These are phyloP conservation scores for Chydorus sphaericus DNA, from an alignment of 2,888 invertebrate genomes.

Conservation along the genomic window DNA sequence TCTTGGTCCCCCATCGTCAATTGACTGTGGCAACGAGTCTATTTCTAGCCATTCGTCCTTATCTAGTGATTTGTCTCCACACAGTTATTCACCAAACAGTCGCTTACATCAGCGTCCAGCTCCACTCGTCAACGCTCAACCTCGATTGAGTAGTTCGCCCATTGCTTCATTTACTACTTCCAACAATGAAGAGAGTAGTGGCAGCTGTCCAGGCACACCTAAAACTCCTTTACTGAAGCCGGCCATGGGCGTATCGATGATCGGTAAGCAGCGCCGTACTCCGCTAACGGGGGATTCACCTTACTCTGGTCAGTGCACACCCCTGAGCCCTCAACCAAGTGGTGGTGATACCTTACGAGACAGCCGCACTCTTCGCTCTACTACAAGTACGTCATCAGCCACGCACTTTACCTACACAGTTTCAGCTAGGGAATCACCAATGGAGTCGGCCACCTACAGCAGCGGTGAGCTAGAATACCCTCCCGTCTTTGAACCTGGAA, in stretches of 20 bases:
- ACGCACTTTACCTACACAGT: constrained; percentile 8
- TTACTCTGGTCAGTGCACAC: constrained; percentile 24
- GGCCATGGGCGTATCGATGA: constrained; percentile 29
- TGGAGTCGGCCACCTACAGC: not conserved
- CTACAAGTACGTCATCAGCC: constrained; percentile 5
- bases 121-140: constrained; percentile 1
- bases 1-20: too few species aligned
- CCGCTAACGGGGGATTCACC: constrained; percentile 22
- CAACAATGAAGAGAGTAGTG: not conserved
- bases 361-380: too few species aligned
- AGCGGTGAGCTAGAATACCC: constrained; percentile 48
- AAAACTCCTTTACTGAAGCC: constrained; percentile 23
- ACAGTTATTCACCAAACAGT: not conserved
- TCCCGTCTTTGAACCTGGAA: constrained; percentile 71
- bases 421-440: not conserved
- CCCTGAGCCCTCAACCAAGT: constrained; percentile 20
- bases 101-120: not conserved
- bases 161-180: not conserved
- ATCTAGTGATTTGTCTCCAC: not conserved
- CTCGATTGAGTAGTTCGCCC: not conserved
- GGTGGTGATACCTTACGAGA: not conserved
- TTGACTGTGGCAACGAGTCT: not conserved
- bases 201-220: constrained; percentile 13
- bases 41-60: constrained; percentile 1
- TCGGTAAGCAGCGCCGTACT: constrained; percentile 26